Evolutionary conservation across 2,797 vertebrate species (phyloP).

Genomic region (Sciurus carolinensis): DNA sequence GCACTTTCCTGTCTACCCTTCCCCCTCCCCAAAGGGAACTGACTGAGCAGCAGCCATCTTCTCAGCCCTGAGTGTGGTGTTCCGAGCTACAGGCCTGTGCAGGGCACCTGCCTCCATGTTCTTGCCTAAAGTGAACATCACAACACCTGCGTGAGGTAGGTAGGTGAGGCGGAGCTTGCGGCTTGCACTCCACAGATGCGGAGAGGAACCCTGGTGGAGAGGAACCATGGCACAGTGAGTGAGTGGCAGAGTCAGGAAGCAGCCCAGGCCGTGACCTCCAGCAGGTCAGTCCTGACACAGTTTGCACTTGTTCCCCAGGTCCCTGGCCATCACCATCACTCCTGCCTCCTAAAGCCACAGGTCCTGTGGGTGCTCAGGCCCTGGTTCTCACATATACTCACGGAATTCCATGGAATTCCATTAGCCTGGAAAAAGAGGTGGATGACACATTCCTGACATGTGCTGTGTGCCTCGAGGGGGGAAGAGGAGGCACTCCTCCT

Average conservation of each 20-base stretch:
- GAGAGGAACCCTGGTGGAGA: neutral
- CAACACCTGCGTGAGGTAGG: neutral
- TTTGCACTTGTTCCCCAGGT: neutral
- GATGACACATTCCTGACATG: neutral
- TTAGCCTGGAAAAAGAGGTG: neutral
- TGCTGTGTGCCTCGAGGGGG: fast-evolving
- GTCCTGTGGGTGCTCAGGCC: neutral
- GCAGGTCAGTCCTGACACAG: neutral
- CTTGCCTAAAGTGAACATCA: neutral
- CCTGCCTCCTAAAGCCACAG: neutral
- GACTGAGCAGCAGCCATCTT: neutral
- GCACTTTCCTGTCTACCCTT: neutral
- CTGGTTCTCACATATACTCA: neutral
- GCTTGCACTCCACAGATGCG: neutral
- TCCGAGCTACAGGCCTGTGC: neutral
- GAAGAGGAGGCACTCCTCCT: neutral
- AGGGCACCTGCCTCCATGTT: neutral
- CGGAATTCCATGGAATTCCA: fast-evolving
- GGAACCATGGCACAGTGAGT: neutral
- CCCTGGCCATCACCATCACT: neutral
- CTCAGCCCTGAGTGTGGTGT: neutral
- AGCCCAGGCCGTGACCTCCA: neutral
- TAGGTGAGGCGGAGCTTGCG: neutral
- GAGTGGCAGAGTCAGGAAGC: neutral
- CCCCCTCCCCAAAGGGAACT: neutral